Conservation (phyloP, 2,797 vertebrate genomes). For the Syndactyla subalaris region DNA sequence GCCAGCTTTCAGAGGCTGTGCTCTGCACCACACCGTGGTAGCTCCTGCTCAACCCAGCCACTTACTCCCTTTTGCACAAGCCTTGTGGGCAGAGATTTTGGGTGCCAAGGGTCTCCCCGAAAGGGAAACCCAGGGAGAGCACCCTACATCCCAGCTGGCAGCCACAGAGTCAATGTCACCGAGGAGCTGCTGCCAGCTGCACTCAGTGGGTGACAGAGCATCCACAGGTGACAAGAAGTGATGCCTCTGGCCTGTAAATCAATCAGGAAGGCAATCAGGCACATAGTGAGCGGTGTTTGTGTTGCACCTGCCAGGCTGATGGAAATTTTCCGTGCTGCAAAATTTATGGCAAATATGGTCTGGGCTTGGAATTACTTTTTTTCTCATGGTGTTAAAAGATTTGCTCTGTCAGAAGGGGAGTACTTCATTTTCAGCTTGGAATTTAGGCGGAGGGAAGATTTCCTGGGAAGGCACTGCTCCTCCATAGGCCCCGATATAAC, state of each 20-base stretch:
- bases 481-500: rapidly evolving
- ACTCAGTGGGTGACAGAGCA: rapidly evolving
- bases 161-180: rapidly evolving
- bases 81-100: neutral
- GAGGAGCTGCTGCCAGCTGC: neutral
- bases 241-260: neutral
- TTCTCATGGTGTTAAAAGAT: rapidly evolving
- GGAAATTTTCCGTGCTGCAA: neutral
- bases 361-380: neutral
- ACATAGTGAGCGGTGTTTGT: rapidly evolving
- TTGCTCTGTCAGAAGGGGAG: neutral
- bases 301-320: rapidly evolving
- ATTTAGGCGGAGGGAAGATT: neutral
- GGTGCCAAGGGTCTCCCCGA: neutral
- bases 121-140: neutral
- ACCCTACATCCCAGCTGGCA: neutral
- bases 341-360: neutral
- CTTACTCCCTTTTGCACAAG: neutral
- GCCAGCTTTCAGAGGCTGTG: neutral
- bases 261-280: neutral
- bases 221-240: neutral
- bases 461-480: neutral
- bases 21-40: rapidly evolving
- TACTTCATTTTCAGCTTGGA: neutral
- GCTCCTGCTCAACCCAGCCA: neutral